Evolutionary conservation across 2,797 vertebrate species (phyloP).

Genomic region (Gymnoscopelus braueri): DNA sequence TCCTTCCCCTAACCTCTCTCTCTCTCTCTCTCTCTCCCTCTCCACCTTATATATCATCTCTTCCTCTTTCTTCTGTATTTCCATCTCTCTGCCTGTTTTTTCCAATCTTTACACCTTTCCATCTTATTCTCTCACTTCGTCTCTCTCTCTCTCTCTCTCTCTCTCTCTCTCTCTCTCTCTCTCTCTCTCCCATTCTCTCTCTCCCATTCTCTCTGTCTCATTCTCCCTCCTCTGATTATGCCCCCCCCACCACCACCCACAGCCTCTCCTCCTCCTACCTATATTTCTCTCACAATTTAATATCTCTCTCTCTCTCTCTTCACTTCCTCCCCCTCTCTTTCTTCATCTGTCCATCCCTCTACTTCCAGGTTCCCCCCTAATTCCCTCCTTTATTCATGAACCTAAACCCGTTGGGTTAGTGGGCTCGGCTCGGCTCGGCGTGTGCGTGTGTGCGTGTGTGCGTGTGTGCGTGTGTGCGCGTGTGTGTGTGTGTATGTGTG

Average conservation of each 20-base stretch:
- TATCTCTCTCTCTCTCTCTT: slow-evolving; percentile 57
- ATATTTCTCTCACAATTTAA: slow-evolving; percentile 71
- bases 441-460: slow-evolving; percentile 9
- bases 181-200: slow-evolving; percentile 46
- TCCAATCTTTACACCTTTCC: too few species aligned
- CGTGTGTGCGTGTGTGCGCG: slow-evolving; percentile 15
- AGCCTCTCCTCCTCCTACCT: slow-evolving; percentile 48
- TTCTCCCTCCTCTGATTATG: slow-evolving; percentile 56
- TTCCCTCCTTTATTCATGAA: slow-evolving; percentile 83
- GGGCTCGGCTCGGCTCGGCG: slow-evolving; percentile 46
- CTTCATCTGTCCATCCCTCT: slow-evolving; percentile 73
- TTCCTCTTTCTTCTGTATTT: neutral
- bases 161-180: neutral
- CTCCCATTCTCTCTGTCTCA: slow-evolving; percentile 31
- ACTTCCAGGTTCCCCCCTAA: slow-evolving; percentile 71
- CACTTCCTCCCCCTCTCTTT: slow-evolving; percentile 53
- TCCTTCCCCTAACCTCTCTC: slow-evolving; percentile 9
- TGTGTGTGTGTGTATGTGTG: slow-evolving; percentile 29
- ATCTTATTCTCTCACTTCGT: neutral
- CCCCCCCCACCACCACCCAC: slow-evolving; percentile 18
- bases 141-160: slow-evolving; percentile 11
- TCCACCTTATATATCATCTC: neutral
- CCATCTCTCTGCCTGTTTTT: neutral
- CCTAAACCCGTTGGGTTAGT: slow-evolving; percentile 73
- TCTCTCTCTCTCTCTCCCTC: slow-evolving; percentile 19